Evolutionary conservation across 2,797 vertebrate genomes (phyloP).

Genomic region (Intellagama lesueurii): DNA sequence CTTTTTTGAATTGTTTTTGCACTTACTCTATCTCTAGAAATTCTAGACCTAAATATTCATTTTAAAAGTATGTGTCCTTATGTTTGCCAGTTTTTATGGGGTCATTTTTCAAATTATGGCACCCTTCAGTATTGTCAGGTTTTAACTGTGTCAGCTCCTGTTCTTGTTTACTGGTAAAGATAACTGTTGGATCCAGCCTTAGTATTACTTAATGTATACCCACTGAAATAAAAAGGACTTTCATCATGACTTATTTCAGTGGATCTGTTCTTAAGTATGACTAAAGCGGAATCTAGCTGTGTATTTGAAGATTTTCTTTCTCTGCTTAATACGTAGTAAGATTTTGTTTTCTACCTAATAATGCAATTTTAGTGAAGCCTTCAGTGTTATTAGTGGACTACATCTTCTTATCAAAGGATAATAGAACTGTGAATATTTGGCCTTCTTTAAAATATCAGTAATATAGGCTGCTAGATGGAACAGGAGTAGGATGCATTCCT

Average conservation of each 20-base stretch:
- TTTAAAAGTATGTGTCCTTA: neutral
- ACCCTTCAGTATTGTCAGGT: fast-evolving
- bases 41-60: neutral
- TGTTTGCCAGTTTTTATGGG: neutral
- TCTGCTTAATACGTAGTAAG: neutral
- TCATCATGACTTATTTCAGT: neutral
- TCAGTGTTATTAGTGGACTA: neutral
- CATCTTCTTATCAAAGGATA: neutral
- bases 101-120: neutral
- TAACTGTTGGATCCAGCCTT: neutral
- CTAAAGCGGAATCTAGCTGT: neutral
- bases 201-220: neutral
- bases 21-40: neutral
- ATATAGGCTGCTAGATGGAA: neutral
- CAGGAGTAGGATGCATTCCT: neutral
- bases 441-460: conserved; percentile 4
- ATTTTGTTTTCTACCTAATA: no score
- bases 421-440: neutral
- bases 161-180: neutral
- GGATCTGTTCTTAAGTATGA: neutral
- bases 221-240: neutral
- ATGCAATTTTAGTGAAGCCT: neutral
- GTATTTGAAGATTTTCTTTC: neutral
- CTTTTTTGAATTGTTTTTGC: conserved; percentile 16
- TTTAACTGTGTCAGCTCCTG: neutral